phyloP scores from a whole-genome alignment of 1,140 invertebrate genomes.

The Trinorchestia longiramus region DNA sequence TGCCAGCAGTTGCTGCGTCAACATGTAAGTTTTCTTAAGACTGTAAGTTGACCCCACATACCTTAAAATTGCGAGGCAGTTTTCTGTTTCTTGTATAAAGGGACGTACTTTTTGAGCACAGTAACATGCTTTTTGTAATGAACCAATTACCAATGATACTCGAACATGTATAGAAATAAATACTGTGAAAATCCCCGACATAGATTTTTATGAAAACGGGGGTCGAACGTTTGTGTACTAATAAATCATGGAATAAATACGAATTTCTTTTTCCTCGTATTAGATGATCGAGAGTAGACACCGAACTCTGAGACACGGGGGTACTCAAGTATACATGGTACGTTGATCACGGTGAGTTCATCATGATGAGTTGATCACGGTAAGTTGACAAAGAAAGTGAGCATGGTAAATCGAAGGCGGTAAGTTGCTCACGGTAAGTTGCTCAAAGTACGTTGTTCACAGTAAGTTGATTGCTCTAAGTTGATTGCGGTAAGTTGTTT shows the following conservation, averaged over 20 bases:
- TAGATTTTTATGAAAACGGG: constrained; percentile 68
- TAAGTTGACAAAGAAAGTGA: neutral
- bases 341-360: no score
- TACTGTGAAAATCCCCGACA: constrained; percentile 67
- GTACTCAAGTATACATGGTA: neutral
- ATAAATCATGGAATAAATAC: constrained; percentile 60
- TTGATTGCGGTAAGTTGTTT: no score
- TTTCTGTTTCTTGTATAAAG: constrained; percentile 67
- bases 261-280: neutral
- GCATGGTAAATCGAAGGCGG: neutral
- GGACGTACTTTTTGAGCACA: constrained; percentile 66
- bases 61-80: constrained; percentile 61
- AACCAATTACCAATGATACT: constrained; percentile 67
- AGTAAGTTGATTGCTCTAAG: no score
- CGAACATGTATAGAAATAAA: constrained; percentile 67
- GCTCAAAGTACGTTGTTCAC: no score
- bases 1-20: neutral
- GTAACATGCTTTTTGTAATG: constrained; percentile 67
- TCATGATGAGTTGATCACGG: no score
- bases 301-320: neutral
- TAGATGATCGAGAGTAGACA: neutral
- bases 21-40: constrained; percentile 23
- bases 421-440: no score
- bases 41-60: neutral
- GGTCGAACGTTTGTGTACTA: constrained; percentile 67